phyloP scores from a whole-genome alignment of 2,888 invertebrate species.

The Peribatodes rhomboidaria region DNA sequence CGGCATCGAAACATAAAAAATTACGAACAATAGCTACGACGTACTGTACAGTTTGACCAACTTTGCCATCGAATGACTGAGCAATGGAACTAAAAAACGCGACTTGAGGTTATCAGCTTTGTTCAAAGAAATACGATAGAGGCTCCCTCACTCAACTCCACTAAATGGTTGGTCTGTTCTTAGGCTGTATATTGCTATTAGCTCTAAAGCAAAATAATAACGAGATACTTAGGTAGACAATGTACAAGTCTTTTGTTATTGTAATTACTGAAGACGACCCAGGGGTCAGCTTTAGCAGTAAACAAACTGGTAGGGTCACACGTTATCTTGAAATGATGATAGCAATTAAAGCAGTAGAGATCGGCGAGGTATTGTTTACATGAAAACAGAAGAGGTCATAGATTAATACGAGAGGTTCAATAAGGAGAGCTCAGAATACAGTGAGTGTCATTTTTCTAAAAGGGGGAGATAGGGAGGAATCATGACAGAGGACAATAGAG shows the following conservation, averaged over 20 bases:
- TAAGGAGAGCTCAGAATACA: no score
- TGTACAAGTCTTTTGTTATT: slow-evolving; percentile 3
- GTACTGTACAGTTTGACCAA: not conserved
- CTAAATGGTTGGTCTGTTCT: not conserved
- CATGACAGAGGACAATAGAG: no score
- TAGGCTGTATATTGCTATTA: not conserved
- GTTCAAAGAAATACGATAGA: not conserved
- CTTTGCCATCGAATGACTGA: not conserved
- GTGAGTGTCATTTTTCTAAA: no score
- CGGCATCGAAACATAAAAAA: slow-evolving; percentile 24
- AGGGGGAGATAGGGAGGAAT: no score
- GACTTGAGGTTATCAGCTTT: not conserved
- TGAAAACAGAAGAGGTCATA: not conserved
- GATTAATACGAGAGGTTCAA: not conserved
- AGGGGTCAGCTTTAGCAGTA: slow-evolving; percentile 5
- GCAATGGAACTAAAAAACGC: not conserved
- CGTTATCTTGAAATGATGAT: slow-evolving; percentile 13
- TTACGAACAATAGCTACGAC: slow-evolving; percentile 16
- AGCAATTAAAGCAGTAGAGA: not conserved
- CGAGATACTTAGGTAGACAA: not conserved
- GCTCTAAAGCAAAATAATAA: not conserved
- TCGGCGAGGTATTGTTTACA: not conserved
- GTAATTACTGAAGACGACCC: not conserved
- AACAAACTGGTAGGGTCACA: slow-evolving; percentile 2
- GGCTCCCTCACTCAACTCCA: not conserved